Evolutionary conservation across 2,797 vertebrate genomes (phyloP), one percentile per base, ranked within the genome.

Genomic region (Acipenser ruthenus): DNA sequence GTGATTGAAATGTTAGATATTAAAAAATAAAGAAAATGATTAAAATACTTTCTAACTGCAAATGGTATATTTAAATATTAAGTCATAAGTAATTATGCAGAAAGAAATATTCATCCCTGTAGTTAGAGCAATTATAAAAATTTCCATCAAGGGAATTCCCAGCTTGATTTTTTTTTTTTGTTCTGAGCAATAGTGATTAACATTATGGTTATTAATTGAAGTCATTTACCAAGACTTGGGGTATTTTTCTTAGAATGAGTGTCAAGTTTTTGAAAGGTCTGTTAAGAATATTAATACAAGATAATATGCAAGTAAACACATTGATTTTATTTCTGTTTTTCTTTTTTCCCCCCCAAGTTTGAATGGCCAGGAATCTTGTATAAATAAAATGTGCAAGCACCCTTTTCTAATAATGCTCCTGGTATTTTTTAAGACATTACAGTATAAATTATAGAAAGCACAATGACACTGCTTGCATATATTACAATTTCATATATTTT

Each of bases 81-180:
- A 86, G 91, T 92, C 93, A 94, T 90, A 86, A 93, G 92, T 96
- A 96, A 98, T 97, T 97, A 96, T 89, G 86, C 84, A 63, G 67
- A 85, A 90, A 89, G 82, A 94, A 95, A 92, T 91, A 92, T 89
- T 92, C 89, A 74, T 92, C 92, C 93, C 93, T 79, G 88, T 93
- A 93, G 92, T 93, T 95, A 93, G 91, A 91, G 93, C 89, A 91
- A 97, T 97, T 96, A 95, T 89, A 93, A 93, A 93, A 94, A 97
- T 95, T 95, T 98, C 94, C 90, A 95, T 96, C 86, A 86, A 93
- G 93, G 94, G 94, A 97, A 93, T 98, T 94, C 89, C 70, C 93
- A 93, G 94, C 91, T 89, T 95, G 95, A 92, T 90, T 94, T 94
- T 37, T 37, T 37, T 23, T 37, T 37, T 37, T 92, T 89, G 88